Percentiles rank a stretch among this genome's conserved stretches.
Evolutionary conservation across 2,113 vertebrate genomes (phyloP).

Genomic region (Paramisgurnus dabryanus): DNA sequence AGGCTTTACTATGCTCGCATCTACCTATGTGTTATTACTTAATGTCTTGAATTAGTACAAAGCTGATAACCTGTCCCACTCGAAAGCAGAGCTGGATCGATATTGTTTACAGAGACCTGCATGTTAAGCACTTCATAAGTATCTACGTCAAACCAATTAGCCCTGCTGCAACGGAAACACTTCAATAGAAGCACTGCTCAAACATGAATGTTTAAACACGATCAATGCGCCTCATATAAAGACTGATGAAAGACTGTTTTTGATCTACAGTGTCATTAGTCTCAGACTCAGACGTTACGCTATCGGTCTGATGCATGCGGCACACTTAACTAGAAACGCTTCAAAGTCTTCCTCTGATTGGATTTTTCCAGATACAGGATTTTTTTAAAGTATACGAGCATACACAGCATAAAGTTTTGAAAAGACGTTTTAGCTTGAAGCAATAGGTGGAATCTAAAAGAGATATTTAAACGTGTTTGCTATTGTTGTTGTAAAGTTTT

Average conservation of each 20-base stretch:
- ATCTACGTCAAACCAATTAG: slow-evolving; percentile 12
- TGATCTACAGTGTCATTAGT: slow-evolving; percentile 1
- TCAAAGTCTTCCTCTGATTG: too few relatives aligned
- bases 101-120: slow-evolving; percentile 19
- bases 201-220: slow-evolving; percentile 29
- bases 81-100: slow-evolving; percentile 16
- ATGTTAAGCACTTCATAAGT: slow-evolving; percentile 39
- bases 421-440: too few relatives aligned
- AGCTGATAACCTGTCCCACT: background rate
- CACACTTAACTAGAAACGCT: too few relatives aligned
- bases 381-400: too few relatives aligned
- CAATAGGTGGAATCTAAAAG: too few relatives aligned
- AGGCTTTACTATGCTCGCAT: slow-evolving; percentile 11
- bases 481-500: too few relatives aligned
- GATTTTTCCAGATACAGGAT: too few relatives aligned
- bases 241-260: slow-evolving; percentile 34
- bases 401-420: too few relatives aligned
- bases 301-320: too few relatives aligned
- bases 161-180: background rate
- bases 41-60: background rate
- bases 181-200: slow-evolving; percentile 9
- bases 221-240: slow-evolving; percentile 25
- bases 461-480: too few relatives aligned
- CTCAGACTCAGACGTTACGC: too few relatives aligned
- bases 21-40: slow-evolving; percentile 3